Percentiles rank a stretch among this genome's conserved stretches.
Evolutionary conservation across 2,888 invertebrate species (phyloP).

Genomic region (Helicoverpa assulta): DNA sequence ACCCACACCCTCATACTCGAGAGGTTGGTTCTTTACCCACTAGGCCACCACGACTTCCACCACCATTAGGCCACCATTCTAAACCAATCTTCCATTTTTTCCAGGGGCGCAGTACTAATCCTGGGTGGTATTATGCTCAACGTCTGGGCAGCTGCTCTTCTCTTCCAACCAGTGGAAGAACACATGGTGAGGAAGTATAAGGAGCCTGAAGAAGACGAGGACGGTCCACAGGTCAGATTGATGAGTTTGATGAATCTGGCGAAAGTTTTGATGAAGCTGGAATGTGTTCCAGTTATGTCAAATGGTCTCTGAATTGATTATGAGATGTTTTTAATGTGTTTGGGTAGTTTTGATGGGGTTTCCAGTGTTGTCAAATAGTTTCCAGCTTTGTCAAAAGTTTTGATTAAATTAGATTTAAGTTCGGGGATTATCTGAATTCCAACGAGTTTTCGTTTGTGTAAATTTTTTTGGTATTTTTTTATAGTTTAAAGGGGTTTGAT

Average conservation of each 20-base stretch:
- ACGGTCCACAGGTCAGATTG: slow-evolving; percentile 78
- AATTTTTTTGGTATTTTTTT: neutral
- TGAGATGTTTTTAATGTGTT: neutral
- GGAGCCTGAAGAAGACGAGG: slow-evolving; percentile 83
- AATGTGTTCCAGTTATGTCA: neutral
- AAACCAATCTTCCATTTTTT: slow-evolving; percentile 42
- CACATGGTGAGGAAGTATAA: slow-evolving; percentile 93
- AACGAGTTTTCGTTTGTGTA: too few relatives aligned
- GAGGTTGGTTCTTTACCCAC: too few relatives aligned
- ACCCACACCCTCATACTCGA: too few relatives aligned
- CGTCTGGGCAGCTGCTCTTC: slow-evolving; percentile 95
- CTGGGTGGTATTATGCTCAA: slow-evolving; percentile 95
- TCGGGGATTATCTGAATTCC: neutral
- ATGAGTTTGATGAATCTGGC: neutral
- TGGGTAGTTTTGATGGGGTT: neutral
- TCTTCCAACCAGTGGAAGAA: slow-evolving; percentile 95
- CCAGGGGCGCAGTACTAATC: slow-evolving; percentile 94
- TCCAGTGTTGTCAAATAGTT: neutral
- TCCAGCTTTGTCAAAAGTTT: neutral
- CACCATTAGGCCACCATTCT: too few relatives aligned
- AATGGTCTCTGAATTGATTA: neutral
- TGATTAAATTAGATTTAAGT: slow-evolving; percentile 4
- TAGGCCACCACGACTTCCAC: too few relatives aligned
- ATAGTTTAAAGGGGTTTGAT: neutral
- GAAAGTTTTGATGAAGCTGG: neutral